phyloP scores from a whole-genome alignment of 2,888 invertebrate genomes.

The Drosophila eohydei region DNA sequence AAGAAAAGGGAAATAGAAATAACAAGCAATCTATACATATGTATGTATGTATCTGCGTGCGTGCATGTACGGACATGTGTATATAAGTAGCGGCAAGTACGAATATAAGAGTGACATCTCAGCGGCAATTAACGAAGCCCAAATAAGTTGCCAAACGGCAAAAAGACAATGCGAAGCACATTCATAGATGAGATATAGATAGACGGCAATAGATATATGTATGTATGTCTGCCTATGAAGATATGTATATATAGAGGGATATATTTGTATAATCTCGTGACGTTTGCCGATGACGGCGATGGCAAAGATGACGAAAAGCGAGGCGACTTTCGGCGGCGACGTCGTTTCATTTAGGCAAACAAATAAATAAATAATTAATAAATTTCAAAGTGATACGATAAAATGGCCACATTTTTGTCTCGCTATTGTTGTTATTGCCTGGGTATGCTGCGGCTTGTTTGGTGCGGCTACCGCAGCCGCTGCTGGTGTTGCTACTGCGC shows the following conservation, averaged over 20 bases:
- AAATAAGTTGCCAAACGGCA: conserved; percentile 18
- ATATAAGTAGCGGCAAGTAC: conserved; percentile 8
- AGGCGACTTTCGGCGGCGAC: conserved; percentile 10
- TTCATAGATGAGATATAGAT: conserved; percentile 16
- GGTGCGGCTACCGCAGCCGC: neutral
- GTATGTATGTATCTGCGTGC: neutral
- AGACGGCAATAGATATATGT: conserved; percentile 11
- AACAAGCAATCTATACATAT: neutral
- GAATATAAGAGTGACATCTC: conserved; percentile 44
- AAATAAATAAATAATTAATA: conserved; percentile 66
- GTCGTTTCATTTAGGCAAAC: conserved; percentile 33
- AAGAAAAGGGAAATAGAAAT: conserved; percentile 11
- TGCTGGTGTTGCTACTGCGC: conserved; percentile 7
- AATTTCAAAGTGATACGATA: conserved; percentile 52
- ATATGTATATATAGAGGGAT: conserved; percentile 3
- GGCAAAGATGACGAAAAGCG: conserved; percentile 40
- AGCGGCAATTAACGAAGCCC: conserved; percentile 34
- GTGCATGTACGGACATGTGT: neutral
- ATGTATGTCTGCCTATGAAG: neutral
- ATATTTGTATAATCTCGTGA: conserved; percentile 24
- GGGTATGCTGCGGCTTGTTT: conserved; percentile 6
- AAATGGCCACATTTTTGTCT: conserved; percentile 32
- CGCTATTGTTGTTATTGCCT: conserved; percentile 12
- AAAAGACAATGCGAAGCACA: conserved; percentile 11
- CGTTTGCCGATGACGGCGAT: conserved; percentile 40